Evolutionary conservation across 2,113 vertebrate species (phyloP).

Genomic region (Platichthys stellatus): DNA sequence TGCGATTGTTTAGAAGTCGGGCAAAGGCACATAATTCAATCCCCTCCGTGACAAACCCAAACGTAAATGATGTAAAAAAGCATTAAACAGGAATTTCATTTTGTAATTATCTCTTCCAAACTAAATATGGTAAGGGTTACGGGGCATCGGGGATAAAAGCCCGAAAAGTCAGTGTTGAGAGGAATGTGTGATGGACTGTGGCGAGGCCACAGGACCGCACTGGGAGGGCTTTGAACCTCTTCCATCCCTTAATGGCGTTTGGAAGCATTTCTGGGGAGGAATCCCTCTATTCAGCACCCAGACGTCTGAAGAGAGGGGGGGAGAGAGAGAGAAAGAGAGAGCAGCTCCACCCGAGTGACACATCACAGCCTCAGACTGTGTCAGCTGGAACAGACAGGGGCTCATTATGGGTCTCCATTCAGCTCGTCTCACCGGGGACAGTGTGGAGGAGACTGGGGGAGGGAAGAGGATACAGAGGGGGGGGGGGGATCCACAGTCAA

Average conservation of each 20-base stretch:
- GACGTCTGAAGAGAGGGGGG: slow-evolving; percentile 8
- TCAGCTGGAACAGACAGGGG: slow-evolving; percentile 69
- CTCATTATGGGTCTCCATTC: slow-evolving; percentile 75
- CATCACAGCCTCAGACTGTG: slow-evolving; percentile 73
- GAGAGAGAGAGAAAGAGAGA: slow-evolving; percentile 18
- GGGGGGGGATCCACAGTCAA: slow-evolving; percentile 22
- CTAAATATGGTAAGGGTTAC: slow-evolving; percentile 16
- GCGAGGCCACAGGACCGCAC: slow-evolving; percentile 27
- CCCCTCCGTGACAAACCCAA: slow-evolving; percentile 9
- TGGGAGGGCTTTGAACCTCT: slow-evolving; percentile 42
- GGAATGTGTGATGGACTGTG: slow-evolving; percentile 23
- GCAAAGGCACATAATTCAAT: slow-evolving; percentile 17
- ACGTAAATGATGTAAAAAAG: slow-evolving; percentile 8
- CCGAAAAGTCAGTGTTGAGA: neutral
- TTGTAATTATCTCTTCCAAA: neutral
- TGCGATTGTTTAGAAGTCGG: slow-evolving; percentile 12
- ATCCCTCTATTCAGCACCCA: slow-evolving; percentile 55
- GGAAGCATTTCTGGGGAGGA: slow-evolving; percentile 46
- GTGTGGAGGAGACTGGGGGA: slow-evolving; percentile 32
- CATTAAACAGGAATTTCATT: neutral
- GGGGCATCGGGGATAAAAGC: neutral
- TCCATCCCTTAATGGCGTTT: slow-evolving; percentile 35
- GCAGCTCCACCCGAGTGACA: slow-evolving; percentile 50
- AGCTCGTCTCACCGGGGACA: slow-evolving; percentile 61
- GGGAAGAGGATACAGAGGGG: slow-evolving; percentile 7